phyloP scores from a whole-genome alignment of 2,888 invertebrate species.

The Ectemnius continuus region DNA sequence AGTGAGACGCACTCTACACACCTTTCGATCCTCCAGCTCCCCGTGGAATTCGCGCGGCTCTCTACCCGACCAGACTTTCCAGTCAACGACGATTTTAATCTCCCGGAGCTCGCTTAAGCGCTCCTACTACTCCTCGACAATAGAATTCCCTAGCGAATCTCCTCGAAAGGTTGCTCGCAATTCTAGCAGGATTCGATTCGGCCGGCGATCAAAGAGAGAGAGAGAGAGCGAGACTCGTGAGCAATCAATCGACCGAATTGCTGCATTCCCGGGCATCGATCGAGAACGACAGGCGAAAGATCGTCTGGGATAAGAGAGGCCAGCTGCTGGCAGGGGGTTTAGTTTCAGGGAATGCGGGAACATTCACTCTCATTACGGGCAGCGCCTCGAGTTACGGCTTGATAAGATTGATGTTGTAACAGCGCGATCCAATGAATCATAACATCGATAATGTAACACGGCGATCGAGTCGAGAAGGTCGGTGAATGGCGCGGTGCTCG shows the following conservation, averaged over 20 bases:
- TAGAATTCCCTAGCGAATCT: too few species aligned
- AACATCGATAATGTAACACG: conserved; percentile 59
- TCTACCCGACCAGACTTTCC: not conserved
- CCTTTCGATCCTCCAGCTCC: not conserved
- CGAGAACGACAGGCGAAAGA: conserved; percentile 24
- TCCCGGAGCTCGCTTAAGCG: too few species aligned
- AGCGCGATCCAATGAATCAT: conserved; percentile 61
- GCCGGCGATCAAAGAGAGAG: too few species aligned
- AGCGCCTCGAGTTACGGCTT: conserved; percentile 41
- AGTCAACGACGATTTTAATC: not conserved
- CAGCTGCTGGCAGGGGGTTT: not conserved
- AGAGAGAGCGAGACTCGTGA: too few species aligned
- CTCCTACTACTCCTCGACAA: too few species aligned
- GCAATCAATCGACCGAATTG: conserved; percentile 1
- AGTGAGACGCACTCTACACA: conserved; percentile 33
- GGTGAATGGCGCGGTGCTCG: conserved; percentile 38
- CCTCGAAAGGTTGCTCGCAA: too few species aligned
- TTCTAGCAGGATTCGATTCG: too few species aligned
- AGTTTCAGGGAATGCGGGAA: conserved; percentile 34
- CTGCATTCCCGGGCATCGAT: conserved; percentile 6
- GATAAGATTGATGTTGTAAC: conserved; percentile 60
- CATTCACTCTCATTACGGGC: conserved; percentile 40
- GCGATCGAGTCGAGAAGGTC: conserved; percentile 29
- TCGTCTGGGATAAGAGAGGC: conserved; percentile 1
- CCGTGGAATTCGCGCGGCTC: not conserved